These are phyloP conservation scores for Cheirogaleus major DNA, from an alignment of 2,797 vertebrate species.

Conservation along the genomic window DNA sequence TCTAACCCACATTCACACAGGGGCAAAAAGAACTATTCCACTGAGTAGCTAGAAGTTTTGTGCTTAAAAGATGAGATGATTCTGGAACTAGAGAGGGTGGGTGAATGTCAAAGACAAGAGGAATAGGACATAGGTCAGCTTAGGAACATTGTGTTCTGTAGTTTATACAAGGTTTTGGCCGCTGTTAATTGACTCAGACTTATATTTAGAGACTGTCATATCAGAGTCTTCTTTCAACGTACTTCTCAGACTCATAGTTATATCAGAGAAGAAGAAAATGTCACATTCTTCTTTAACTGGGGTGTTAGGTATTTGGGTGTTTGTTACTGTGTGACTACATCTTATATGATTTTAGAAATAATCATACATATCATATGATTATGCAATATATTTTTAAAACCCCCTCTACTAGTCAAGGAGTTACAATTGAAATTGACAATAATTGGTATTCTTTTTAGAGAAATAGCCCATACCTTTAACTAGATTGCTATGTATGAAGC, in stretches of 20 bases:
- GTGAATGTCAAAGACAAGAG: not conserved
- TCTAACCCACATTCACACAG: not conserved
- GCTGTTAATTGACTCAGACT: not conserved
- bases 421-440: not conserved
- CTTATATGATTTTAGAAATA: not conserved
- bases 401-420: not conserved
- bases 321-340: not conserved
- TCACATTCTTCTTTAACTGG: not conserved
- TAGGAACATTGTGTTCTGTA: not conserved
- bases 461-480: not conserved
- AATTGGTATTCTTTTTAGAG: not conserved
- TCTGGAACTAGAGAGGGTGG: not conserved
- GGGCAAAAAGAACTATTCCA: not conserved
- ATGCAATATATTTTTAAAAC: not conserved
- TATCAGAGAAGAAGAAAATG: not conserved
- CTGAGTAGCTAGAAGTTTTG: not conserved
- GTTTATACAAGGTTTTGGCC: not conserved
- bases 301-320: not conserved
- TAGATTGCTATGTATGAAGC: not conserved
- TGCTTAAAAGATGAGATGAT: constrained; percentile 10
- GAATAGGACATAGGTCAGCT: not conserved
- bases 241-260: not conserved
- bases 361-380: not conserved
- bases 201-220: not conserved
- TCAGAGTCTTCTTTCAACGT: not conserved